Conservation (phyloP, 92 coral and sea anemone species). For the Phenganax subtilis region DNA sequence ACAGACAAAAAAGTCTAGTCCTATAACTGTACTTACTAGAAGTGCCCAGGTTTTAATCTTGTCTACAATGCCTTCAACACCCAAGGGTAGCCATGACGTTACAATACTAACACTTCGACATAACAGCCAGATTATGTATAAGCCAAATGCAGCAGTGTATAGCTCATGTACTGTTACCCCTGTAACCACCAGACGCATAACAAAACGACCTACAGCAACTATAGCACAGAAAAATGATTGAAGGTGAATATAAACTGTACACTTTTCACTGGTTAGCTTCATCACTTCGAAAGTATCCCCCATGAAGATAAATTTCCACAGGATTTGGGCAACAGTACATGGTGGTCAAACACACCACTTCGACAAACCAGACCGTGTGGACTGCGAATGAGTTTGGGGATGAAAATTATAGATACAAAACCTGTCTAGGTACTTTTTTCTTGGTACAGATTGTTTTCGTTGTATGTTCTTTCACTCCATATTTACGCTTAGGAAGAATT, state of each 20-base stretch:
- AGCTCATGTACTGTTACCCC: slow-evolving; percentile 86
- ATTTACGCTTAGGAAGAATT: no score
- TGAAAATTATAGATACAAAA: no score
- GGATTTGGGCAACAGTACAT: no score
- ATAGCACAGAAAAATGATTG: not conserved
- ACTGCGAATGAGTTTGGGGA: no score
- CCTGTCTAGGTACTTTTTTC: no score
- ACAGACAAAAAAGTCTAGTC: no score
- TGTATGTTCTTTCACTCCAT: no score
- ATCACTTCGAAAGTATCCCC: not conserved
- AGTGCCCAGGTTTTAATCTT: slow-evolving; percentile 72
- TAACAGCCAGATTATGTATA: slow-evolving; percentile 85
- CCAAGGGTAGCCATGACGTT: slow-evolving; percentile 91
- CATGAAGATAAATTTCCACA: not conserved
- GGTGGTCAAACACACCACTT: no score
- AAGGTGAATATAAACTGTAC: no score
- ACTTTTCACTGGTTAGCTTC: not conserved
- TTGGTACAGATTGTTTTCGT: no score
- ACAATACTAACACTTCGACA: slow-evolving; percentile 69
- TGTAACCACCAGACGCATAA: slow-evolving; percentile 85
- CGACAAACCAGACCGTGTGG: no score
- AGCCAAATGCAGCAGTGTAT: slow-evolving; percentile 97
- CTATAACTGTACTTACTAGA: slow-evolving; percentile 55
- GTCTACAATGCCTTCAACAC: slow-evolving; percentile 65
- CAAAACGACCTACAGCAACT: slow-evolving; percentile 91